phyloP scores from a whole-genome alignment of 2,888 invertebrate species.

The Alcis repandata region DNA sequence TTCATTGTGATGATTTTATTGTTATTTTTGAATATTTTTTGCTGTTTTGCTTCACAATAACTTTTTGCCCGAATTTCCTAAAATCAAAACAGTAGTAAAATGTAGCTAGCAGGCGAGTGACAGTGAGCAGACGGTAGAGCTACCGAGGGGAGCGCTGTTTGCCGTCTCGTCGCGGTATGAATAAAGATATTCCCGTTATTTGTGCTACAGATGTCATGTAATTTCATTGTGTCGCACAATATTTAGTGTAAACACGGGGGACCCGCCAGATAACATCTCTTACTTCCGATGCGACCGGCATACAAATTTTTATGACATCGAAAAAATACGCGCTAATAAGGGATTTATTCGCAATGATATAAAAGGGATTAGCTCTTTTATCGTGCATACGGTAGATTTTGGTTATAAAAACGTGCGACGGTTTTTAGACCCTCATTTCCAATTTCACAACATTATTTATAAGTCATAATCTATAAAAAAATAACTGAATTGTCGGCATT shows the following conservation, averaged over 20 bases:
- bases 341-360: constrained; percentile 76
- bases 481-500: not conserved
- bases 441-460: constrained; percentile 34
- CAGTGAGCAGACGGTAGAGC: constrained; percentile 78
- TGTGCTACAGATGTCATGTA: constrained; percentile 87
- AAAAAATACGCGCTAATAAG: constrained; percentile 72
- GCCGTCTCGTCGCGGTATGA: constrained; percentile 78
- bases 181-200: constrained; percentile 87
- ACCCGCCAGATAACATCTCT: constrained; percentile 81
- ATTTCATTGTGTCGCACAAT: constrained; percentile 85
- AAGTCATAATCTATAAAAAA: constrained; percentile 13
- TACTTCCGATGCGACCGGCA: constrained; percentile 72
- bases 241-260: constrained; percentile 85
- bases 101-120: constrained; percentile 61
- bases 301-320: constrained; percentile 73
- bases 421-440: constrained; percentile 37
- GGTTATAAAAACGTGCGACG: constrained; percentile 48
- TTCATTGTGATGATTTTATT: no score
- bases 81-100: constrained; percentile 48
- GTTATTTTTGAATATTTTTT: no score
- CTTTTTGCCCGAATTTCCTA: constrained; percentile 21
- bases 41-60: no score
- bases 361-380: constrained; percentile 77
- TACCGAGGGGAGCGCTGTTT: constrained; percentile 80
- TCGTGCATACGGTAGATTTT: constrained; percentile 64